phyloP scores from a whole-genome alignment of 2,888 invertebrate genomes.

The Epistrophe grossulariae region DNA sequence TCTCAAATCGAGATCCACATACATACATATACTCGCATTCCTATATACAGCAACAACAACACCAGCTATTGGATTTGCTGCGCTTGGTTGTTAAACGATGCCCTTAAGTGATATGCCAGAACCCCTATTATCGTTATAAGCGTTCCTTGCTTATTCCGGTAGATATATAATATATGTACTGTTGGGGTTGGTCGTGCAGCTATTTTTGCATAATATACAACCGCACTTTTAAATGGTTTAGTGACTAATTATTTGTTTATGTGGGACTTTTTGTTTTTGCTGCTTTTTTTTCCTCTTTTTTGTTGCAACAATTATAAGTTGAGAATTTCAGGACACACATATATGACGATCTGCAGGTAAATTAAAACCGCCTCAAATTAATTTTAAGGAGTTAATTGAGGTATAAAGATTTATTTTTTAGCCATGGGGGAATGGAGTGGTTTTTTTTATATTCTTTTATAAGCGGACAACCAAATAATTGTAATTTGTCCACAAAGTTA shows the following conservation, averaged over 20 bases:
- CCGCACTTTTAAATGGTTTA: conserved; percentile 39
- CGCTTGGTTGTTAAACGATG: conserved; percentile 30
- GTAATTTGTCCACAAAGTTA: too few species aligned
- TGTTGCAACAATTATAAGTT: background rate
- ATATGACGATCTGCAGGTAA: background rate
- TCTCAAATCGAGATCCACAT: conserved; percentile 18
- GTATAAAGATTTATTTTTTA: too few species aligned
- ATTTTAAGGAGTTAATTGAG: conserved; percentile 4
- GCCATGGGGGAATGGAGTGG: too few species aligned
- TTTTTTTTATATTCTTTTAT: too few species aligned
- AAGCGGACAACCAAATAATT: too few species aligned
- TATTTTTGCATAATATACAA: conserved; percentile 55
- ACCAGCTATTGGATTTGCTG: conserved; percentile 34
- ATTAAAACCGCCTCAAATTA: background rate
- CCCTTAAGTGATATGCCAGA: conserved; percentile 72
- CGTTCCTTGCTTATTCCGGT: conserved; percentile 41
- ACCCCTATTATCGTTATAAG: conserved; percentile 50
- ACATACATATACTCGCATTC: conserved; percentile 20
- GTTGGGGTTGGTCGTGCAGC: conserved; percentile 39
- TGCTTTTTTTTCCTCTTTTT: background rate
- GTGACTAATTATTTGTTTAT: conserved; percentile 62
- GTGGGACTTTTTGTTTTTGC: conserved; percentile 3
- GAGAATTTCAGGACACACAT: background rate
- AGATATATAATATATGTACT: background rate
- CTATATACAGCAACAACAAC: background rate